A percentile compares a stretch with the other conserved stretches of the same genome.
Evolutionary conservation across 1,140 invertebrate genomes (phyloP).

Genomic region (Drosophila pallidifrons): DNA sequence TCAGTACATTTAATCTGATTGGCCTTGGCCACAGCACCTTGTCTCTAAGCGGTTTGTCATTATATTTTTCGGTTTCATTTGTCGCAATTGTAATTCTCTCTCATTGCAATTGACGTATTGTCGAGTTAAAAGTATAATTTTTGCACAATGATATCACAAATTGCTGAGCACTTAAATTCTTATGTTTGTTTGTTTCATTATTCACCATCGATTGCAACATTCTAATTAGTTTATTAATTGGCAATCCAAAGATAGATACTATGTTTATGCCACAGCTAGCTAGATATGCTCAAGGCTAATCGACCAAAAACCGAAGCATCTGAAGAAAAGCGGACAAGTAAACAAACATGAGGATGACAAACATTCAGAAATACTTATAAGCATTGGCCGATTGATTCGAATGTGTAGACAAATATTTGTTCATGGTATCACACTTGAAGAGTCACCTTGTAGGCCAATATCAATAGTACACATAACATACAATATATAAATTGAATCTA

Average conservation of each 20-base stretch:
- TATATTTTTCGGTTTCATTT: constrained; percentile 4
- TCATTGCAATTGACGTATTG: constrained; percentile 4
- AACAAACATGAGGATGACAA: background rate
- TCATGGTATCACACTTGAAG: background rate
- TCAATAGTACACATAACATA: background rate
- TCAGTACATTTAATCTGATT: background rate
- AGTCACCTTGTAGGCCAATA: background rate
- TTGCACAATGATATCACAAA: background rate
- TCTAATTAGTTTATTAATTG: background rate
- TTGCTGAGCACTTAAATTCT: background rate
- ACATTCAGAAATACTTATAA: background rate
- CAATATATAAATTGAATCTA: background rate
- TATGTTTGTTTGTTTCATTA: background rate
- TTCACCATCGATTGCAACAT: background rate
- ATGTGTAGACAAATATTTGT: constrained; percentile 1
- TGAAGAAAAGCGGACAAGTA: background rate
- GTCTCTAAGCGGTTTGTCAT: constrained; percentile 8
- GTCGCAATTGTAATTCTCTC: background rate
- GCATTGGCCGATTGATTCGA: background rate
- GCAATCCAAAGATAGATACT: background rate
- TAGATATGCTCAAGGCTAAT: background rate
- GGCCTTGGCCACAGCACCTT: constrained; percentile 3
- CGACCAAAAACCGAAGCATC: background rate
- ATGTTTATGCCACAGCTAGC: background rate
- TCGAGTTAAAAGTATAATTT: background rate